Conservation (phyloP, 2,797 vertebrate species). For the Pangasius krempfi region DNA sequence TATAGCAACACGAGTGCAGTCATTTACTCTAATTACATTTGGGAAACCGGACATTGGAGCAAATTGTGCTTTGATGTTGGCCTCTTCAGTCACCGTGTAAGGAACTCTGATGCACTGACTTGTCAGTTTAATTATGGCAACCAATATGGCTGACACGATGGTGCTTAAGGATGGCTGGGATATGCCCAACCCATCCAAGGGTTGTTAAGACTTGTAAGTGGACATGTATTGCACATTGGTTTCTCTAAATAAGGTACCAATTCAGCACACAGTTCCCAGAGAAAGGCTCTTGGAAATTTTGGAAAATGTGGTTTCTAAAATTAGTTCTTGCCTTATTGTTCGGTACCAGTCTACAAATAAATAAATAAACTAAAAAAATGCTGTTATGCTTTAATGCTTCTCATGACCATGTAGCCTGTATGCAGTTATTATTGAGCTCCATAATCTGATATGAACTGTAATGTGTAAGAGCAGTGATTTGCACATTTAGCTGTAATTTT, state of each 20-base stretch:
- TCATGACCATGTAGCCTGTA: not conserved
- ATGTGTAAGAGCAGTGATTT: not conserved
- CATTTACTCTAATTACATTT: not conserved
- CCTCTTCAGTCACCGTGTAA: not conserved
- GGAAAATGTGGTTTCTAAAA: too few relatives aligned
- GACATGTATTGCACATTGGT: not conserved
- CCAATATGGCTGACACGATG: not conserved
- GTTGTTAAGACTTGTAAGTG: not conserved
- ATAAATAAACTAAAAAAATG: not conserved
- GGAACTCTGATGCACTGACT: not conserved
- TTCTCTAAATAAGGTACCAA: not conserved
- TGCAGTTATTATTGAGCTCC: not conserved
- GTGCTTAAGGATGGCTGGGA: not conserved
- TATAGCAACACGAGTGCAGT: not conserved
- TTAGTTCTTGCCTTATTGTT: too few relatives aligned
- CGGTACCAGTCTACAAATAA: not conserved
- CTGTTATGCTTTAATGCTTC: not conserved
- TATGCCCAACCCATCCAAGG: not conserved
- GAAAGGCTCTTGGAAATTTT: not conserved
- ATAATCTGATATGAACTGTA: not conserved
- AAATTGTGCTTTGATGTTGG: not conserved
- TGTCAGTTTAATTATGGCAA: not conserved
- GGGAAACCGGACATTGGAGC: not conserved
- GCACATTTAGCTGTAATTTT: not conserved
- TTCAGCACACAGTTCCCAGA: not conserved